Percentiles rank a stretch among this genome's conserved stretches.
These are phyloP conservation scores for Sarcophaga peregrina DNA, from an alignment of 1,140 invertebrate genomes.

Conservation along the genomic window DNA sequence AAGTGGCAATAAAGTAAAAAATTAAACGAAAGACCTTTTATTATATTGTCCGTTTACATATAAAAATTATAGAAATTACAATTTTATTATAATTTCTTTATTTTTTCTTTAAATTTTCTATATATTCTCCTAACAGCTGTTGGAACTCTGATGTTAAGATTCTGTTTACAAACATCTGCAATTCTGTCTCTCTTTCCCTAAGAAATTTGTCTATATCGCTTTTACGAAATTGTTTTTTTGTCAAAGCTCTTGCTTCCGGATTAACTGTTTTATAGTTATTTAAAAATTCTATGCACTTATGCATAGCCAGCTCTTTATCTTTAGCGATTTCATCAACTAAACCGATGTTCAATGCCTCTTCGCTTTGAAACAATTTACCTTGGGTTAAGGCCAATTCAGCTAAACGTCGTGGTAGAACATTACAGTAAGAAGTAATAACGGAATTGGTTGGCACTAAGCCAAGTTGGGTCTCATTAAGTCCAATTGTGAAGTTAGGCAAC, in stretches of 20 bases:
- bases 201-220: constrained; percentile 68
- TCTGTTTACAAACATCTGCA: constrained; percentile 18
- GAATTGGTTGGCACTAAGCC: constrained; percentile 79
- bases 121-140: constrained; percentile 21
- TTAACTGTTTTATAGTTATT: constrained; percentile 71
- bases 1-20: no score
- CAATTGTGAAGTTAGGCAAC: constrained; percentile 78
- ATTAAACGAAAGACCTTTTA: no score
- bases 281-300: constrained; percentile 74
- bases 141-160: constrained; percentile 20
- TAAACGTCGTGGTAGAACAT: constrained; percentile 58
- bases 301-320: constrained; percentile 74
- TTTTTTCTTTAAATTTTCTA: constrained; percentile 36
- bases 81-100: not conserved
- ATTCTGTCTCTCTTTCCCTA: constrained; percentile 51
- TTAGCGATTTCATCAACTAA: constrained; percentile 79
- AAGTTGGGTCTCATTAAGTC: constrained; percentile 78
- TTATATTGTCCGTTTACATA: no score
- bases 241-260: constrained; percentile 69
- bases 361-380: constrained; percentile 75
- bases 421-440: constrained; percentile 71
- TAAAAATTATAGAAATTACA: no score
- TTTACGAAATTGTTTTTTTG: constrained; percentile 72
- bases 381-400: constrained; percentile 77
- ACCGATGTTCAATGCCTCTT: constrained; percentile 77